These are phyloP conservation scores for Eupithecia abbreviata DNA, from an alignment of 2,888 invertebrate species.

Conservation along the genomic window DNA sequence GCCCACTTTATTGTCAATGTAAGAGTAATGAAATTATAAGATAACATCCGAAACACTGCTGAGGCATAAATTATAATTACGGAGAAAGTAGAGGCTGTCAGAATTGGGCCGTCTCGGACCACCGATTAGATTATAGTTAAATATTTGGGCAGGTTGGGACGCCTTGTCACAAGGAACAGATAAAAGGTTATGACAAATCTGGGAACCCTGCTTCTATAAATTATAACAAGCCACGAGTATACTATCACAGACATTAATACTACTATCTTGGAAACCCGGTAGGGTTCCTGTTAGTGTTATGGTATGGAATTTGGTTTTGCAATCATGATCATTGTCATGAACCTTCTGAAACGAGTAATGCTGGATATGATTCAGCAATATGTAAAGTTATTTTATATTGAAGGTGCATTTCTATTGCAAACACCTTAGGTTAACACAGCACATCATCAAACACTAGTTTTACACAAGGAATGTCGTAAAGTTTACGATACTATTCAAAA, in stretches of 20 bases:
- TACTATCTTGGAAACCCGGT: slow-evolving; percentile 4
- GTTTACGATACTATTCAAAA: slow-evolving; percentile 26
- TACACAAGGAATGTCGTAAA: slow-evolving; percentile 27
- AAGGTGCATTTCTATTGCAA: background rate
- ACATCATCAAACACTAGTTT: slow-evolving; percentile 25
- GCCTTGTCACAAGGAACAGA: slow-evolving; percentile 27
- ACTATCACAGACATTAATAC: slow-evolving; percentile 7
- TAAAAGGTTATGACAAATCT: slow-evolving; percentile 38
- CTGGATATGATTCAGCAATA: background rate
- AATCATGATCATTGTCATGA: background rate
- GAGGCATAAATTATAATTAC: slow-evolving; percentile 78
- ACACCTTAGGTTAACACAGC: slow-evolving; percentile 15
- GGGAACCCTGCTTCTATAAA: slow-evolving; percentile 26
- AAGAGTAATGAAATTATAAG: slow-evolving; percentile 59
- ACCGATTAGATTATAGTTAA: slow-evolving; percentile 63
- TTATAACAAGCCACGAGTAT: slow-evolving; percentile 7
- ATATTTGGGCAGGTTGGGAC: slow-evolving; percentile 63
- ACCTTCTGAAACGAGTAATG: background rate
- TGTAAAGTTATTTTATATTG: background rate
- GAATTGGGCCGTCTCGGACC: slow-evolving; percentile 48
- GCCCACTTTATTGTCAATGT: slow-evolving; percentile 49
- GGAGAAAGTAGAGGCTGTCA: slow-evolving; percentile 69
- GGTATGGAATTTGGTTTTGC: slow-evolving; percentile 3
- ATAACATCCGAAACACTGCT: slow-evolving; percentile 42
- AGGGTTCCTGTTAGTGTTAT: background rate